A percentile compares a stretch with the other conserved stretches of the same genome.
Evolutionary conservation across 2,113 vertebrate genomes (phyloP).

Genomic region (Laterallus jamaicensis): DNA sequence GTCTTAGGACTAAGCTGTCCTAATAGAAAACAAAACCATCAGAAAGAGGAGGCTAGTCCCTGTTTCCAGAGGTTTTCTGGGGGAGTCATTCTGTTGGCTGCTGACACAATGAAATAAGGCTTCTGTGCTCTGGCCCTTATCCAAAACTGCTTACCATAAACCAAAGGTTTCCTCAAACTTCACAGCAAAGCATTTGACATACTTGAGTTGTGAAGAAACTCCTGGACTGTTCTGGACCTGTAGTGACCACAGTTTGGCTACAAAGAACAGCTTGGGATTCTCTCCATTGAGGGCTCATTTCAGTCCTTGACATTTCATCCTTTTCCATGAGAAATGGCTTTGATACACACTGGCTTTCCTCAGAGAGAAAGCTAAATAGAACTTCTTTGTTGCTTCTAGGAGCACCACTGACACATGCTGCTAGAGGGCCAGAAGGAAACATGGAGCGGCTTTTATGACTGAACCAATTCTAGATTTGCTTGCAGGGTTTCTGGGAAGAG

Average conservation of each 20-base stretch:
- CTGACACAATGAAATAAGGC: background rate
- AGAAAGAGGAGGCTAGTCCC: background rate
- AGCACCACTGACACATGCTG: background rate
- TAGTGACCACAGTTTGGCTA: background rate
- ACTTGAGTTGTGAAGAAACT: background rate
- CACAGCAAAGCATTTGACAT: background rate
- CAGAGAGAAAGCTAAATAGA: background rate
- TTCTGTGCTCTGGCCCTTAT: background rate
- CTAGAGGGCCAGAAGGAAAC: background rate
- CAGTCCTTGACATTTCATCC: background rate
- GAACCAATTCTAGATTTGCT: background rate
- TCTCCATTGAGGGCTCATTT: background rate
- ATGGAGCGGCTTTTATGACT: background rate
- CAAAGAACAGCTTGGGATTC: background rate
- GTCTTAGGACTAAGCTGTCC: background rate
- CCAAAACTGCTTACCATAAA: background rate
- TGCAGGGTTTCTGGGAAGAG: background rate
- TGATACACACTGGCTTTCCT: background rate
- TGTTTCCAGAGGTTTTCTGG: background rate
- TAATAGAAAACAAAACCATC: background rate
- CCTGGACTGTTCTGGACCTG: background rate
- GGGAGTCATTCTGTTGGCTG: background rate
- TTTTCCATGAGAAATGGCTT: background rate
- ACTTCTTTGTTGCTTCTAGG: background rate
- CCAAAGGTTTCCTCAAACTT: background rate